These are phyloP conservation scores for zebrafish (Danio rerio) DNA, from an alignment of 2,113 vertebrate genomes.

Conservation along the genomic window GRCz12tu NC_133192.1:13018501-13019000, in stretches of 20 bases:
- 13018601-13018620: constrained; percentile 52
- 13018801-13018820: no score
- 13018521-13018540: constrained; percentile 48
- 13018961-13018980: no score
- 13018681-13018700: constrained; percentile 27
- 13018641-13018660: constrained; percentile 21
- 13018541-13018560: constrained; percentile 43
- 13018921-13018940: no score
- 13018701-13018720: constrained; percentile 23
- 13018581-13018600: constrained; percentile 34
- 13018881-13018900: no score
- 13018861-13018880: no score
- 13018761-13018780: no score
- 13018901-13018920: no score
- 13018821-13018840: no score
- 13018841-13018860: no score
- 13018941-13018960: no score
- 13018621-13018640: constrained; percentile 18
- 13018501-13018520: constrained; percentile 17
- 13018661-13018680: not conserved
- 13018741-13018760: not conserved
- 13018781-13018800: no score
- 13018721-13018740: not conserved
- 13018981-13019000: no score
- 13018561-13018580: constrained; percentile 6